These are phyloP conservation scores for Camarhynchus parvulus DNA, from an alignment of 2,113 vertebrate genomes.

Conservation along the genomic window DNA sequence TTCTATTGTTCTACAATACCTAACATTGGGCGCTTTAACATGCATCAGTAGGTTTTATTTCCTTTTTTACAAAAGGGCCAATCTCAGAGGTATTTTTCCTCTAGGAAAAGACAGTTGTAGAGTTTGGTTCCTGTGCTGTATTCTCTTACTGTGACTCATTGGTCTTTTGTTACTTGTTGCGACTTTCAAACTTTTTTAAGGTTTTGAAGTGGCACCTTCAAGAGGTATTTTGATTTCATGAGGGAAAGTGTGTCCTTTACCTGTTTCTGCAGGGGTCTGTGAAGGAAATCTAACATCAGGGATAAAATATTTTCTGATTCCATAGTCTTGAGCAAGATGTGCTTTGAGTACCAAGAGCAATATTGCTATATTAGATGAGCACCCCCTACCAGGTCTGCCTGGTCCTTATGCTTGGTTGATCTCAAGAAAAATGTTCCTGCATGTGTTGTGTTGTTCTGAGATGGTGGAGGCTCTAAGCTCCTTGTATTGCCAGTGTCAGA, in stretches of 20 bases:
- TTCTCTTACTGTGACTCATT: neutral
- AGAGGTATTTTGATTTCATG: neutral
- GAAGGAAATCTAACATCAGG: neutral
- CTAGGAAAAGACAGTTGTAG: neutral
- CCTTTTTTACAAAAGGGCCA: neutral
- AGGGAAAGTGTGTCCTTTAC: neutral
- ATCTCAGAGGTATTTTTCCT: neutral
- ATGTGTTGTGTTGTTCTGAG: neutral
- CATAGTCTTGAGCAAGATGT: neutral
- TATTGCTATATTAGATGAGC: neutral
- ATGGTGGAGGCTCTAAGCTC: neutral
- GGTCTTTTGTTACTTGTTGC: neutral
- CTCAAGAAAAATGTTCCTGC: neutral
- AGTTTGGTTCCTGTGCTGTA: neutral
- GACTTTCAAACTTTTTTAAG: neutral
- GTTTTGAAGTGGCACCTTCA: neutral
- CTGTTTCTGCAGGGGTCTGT: neutral
- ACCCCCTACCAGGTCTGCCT: neutral
- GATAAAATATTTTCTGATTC: neutral
- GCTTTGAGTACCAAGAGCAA: neutral
- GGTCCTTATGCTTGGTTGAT: neutral
- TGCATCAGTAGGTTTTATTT: neutral
- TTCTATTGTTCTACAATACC: neutral
- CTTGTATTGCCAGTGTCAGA: neutral
- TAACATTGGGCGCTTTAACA: neutral